Base-by-base conservation (phyloP, 1,140 invertebrate species). In the Carposina sasakii region DNA sequence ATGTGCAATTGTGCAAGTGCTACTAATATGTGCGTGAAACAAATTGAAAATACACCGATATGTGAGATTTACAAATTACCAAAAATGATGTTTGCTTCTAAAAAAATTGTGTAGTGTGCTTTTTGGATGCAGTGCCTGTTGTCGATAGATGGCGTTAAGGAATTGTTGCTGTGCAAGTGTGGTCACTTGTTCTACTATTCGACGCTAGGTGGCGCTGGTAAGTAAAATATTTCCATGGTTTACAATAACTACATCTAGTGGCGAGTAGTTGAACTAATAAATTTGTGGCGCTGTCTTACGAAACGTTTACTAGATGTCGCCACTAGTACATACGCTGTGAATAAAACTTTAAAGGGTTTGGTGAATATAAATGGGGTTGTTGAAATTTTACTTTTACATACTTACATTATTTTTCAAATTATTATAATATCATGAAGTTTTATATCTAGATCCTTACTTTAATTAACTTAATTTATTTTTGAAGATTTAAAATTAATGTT, bases 61-160 rank as follows among this genome's bases (percentile, higher is more conserved):
- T 19, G 36, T 30, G 34, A 48, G 16, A 39, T 67, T 68, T 66
- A 70, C 54, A 64, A 73, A 58, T 41, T 8, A 20, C 9, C 9
- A 39, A 48, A 39, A 62, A 54, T 33, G 56, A 58, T 56, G 54
- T 60, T 52, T 34, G 40, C 44, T 31, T 22, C 41, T 48, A 42
- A 54, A 54, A 56, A 43, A 56, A 48, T 49, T 71, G 71, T 63
- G 56, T 63, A 67, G 65, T 64, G 71, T 76, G 77, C 64, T 57
- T 60, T 67, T 78, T 82, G 78, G 78, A 82, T 82, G 78, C 78
- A 82, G 78, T 82, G 78, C 55, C n/a, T n/a, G n/a, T 76, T 37
- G 48, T 55, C 59, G 45, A 63, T 64, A 82, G 76, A 72, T 79
- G 71, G 71, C 70, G 71, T 63, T 71, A 65, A 71, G 48, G 61